A percentile compares a stretch with the other conserved stretches of the same genome.
Conservation (phyloP, 2,113 vertebrate species). For the Dipodomys merriami region DNA sequence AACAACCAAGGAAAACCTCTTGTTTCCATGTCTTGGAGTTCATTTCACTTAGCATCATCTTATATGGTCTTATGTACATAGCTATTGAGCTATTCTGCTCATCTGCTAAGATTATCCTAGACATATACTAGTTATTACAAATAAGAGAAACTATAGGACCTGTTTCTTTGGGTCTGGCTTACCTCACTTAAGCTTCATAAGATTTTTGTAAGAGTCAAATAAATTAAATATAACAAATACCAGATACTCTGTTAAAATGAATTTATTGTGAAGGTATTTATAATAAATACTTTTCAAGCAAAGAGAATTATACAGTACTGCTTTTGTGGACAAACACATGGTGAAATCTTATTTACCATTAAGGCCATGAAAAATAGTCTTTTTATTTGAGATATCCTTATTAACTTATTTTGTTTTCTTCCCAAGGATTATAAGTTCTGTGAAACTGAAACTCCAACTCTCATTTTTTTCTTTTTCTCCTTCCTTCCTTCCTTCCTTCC, state of each 20-base stretch:
- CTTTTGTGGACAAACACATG: not conserved
- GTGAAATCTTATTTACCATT: not conserved
- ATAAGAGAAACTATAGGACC: too few relatives aligned
- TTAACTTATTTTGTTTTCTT: not conserved
- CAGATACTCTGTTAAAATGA: not conserved
- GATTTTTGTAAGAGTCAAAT: not conserved
- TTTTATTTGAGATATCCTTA: not conserved
- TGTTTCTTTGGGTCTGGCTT: too few relatives aligned
- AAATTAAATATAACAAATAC: not conserved
- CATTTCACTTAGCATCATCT: too few relatives aligned
- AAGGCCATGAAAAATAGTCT: not conserved
- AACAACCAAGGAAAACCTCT: too few relatives aligned
- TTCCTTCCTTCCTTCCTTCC: too few relatives aligned
- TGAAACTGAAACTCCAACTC: not conserved
- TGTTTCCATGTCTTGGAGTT: too few relatives aligned
- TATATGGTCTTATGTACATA: too few relatives aligned
- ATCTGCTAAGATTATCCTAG: too few relatives aligned
- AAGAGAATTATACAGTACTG: not conserved
- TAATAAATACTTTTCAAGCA: not conserved
- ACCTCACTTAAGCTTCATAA: too few relatives aligned
- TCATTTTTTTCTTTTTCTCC: too few relatives aligned
- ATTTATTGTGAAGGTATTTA: not conserved
- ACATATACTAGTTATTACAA: too few relatives aligned
- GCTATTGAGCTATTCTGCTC: too few relatives aligned
- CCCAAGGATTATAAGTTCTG: not conserved